Evolutionary conservation across 1,140 invertebrate genomes (phyloP).

Genomic region (Coenobita brevimanus): DNA sequence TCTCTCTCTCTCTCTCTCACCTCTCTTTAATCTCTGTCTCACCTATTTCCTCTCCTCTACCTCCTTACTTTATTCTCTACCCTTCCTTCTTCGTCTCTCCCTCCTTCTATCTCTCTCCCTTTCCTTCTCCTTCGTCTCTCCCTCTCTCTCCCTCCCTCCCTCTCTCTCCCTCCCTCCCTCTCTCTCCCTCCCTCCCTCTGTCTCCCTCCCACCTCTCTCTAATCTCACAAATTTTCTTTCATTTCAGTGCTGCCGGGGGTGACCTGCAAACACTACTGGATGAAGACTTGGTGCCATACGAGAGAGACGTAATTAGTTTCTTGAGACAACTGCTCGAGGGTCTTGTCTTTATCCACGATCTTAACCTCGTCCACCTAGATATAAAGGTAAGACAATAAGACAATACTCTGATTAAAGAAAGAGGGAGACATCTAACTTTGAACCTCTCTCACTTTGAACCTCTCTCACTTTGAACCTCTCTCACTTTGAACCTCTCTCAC

Average conservation of each 20-base stretch:
- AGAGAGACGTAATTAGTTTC: constrained; percentile 76
- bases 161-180: not conserved
- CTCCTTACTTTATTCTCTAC: not conserved
- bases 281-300: constrained; percentile 82
- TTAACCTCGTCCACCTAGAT: constrained; percentile 86
- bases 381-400: constrained; percentile 82
- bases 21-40: not conserved
- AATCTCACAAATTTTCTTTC: constrained; percentile 52
- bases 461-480: not conserved
- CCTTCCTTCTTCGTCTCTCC: not conserved
- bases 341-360: constrained; percentile 82
- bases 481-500: not conserved
- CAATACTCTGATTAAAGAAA: not conserved
- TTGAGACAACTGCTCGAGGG: constrained; percentile 83
- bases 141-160: not conserved
- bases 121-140: not conserved
- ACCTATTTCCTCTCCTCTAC: not conserved
- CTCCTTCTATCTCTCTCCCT: too few relatives aligned
- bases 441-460: not conserved
- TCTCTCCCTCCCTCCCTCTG: not conserved
- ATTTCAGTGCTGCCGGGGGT: constrained; percentile 82
- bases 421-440: not conserved
- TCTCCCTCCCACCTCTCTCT: not conserved
- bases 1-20: not conserved
- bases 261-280: constrained; percentile 85